A percentile compares a stretch with the other conserved stretches of the same genome.
phyloP scores from a whole-genome alignment of 1,140 invertebrate species.

The Leptinotarsa undecemlineata region DNA sequence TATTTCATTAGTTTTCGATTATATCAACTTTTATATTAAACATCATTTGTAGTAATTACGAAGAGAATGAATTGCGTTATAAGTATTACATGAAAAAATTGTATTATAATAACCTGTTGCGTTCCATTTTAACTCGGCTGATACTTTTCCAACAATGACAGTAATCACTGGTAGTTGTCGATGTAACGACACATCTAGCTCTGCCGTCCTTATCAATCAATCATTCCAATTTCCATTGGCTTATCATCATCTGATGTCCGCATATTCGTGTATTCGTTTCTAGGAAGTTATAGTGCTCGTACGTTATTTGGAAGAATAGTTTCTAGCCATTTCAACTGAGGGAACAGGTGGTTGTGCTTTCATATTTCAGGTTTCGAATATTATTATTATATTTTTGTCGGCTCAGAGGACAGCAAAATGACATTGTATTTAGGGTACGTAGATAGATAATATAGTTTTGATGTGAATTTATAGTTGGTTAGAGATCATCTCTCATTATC shows the following conservation, averaged over 20 bases:
- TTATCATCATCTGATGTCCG: neutral
- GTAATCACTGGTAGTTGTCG: neutral
- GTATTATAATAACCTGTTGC: neutral
- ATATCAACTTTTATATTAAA: too few relatives aligned
- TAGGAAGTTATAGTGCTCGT: neutral
- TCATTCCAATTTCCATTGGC: neutral
- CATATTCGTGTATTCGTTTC: neutral
- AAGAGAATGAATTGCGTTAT: neutral
- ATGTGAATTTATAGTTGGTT: neutral
- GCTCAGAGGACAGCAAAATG: conserved; percentile 6
- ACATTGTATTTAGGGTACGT: conserved; percentile 19
- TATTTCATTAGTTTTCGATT: too few relatives aligned
- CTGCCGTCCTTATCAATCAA: conserved; percentile 2
- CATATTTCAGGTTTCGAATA: conserved; percentile 10
- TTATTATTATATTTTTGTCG: conserved; percentile 7
- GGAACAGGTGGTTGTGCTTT: neutral
- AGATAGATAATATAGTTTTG: neutral
- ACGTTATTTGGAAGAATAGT: neutral
- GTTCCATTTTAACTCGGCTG: neutral
- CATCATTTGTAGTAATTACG: too few relatives aligned
- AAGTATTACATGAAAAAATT: neutral
- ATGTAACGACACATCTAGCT: neutral
- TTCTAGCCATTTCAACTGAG: neutral
- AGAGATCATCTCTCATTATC: neutral
- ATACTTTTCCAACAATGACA: neutral